phyloP scores from a whole-genome alignment of 53 echinoderm and acorn worm species.

The Crossaster papposus region DNA sequence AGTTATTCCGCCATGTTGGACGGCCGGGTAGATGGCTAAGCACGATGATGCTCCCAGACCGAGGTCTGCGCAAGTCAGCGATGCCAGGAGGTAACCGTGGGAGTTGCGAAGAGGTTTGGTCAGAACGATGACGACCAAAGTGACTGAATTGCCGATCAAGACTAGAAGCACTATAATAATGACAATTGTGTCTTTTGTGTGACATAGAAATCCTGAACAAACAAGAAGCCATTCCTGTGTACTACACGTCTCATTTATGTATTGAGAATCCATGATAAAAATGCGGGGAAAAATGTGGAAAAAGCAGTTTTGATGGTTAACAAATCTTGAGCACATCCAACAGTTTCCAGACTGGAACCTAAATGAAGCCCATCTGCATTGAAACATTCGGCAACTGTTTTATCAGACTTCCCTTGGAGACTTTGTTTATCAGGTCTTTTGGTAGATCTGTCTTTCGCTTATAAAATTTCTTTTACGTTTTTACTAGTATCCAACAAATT shows the following conservation, averaged over 20 bases:
- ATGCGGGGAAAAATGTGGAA: not conserved
- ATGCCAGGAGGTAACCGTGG: not conserved
- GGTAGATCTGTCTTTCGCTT: no score
- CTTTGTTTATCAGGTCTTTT: no score
- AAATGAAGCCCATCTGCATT: not conserved
- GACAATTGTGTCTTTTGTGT: not conserved
- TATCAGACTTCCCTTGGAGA: not conserved
- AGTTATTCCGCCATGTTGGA: not conserved
- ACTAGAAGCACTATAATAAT: not conserved
- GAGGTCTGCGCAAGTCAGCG: not conserved
- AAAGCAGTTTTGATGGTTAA: not conserved
- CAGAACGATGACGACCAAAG: not conserved
- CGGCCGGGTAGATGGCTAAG: not conserved
- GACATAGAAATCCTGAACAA: not conserved
- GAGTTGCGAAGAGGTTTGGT: slow-evolving; percentile 13
- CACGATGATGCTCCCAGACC: not conserved
- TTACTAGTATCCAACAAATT: no score
- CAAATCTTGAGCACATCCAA: not conserved
- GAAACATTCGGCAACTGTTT: not conserved
- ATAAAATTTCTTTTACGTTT: no score
- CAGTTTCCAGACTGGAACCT: not conserved
- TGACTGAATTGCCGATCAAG: not conserved
- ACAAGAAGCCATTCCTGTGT: not conserved
- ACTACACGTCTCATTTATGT: not conserved
- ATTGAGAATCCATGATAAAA: not conserved